Conservation (phyloP, 2,113 vertebrate species). For the Herpetotheres cachinnans region DNA sequence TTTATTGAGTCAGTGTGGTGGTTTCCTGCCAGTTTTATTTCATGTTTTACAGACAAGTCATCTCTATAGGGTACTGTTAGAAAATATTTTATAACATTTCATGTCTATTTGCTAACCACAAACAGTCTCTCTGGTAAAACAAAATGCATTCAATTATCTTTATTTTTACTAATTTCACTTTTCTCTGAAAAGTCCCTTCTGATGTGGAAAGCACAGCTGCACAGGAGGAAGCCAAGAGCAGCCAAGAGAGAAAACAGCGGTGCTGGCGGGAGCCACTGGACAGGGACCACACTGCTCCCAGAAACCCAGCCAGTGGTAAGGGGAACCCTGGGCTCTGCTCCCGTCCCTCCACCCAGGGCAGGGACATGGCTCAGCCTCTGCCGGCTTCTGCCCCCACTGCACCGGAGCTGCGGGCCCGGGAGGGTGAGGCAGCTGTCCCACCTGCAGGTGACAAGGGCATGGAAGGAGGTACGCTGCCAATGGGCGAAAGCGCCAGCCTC, state of each 20-base stretch:
- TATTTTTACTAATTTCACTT: slow-evolving; percentile 52
- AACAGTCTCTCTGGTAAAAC: slow-evolving; percentile 34
- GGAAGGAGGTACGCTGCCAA: accelerated
- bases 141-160: slow-evolving; percentile 11
- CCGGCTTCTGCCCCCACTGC: accelerated
- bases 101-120: slow-evolving; percentile 51
- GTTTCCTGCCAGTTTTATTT: slow-evolving; percentile 34
- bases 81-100: slow-evolving; percentile 50
- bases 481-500: accelerated
- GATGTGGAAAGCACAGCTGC: slow-evolving; percentile 44
- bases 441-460: not conserved
- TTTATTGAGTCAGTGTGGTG: slow-evolving; percentile 26
- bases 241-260: not conserved
- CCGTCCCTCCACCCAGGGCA: accelerated
- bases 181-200: slow-evolving; percentile 19
- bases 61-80: slow-evolving; percentile 55
- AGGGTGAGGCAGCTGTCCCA: not conserved
- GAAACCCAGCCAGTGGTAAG: not conserved
- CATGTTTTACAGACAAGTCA: slow-evolving; percentile 48
- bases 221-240: slow-evolving; percentile 14
- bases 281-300: accelerated
- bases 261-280: not conserved
- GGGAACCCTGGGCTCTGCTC: not conserved
- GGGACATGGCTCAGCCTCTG: accelerated
- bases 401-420: accelerated